Conservation (phyloP, 1,140 invertebrate species). For the Macrobrachium nipponense region DNA sequence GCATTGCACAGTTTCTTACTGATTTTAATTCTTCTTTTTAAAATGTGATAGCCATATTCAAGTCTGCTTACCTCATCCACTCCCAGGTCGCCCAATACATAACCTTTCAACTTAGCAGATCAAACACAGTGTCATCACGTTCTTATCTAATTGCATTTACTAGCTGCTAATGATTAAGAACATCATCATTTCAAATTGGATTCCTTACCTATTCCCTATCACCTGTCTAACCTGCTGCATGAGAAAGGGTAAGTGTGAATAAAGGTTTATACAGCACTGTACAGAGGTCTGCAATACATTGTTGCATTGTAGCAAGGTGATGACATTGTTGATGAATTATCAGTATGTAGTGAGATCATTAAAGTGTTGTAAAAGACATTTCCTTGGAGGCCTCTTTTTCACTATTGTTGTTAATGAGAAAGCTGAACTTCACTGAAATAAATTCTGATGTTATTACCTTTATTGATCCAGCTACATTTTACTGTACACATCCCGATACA, state of each 20-base stretch:
- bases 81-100: not conserved
- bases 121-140: conserved; percentile 46
- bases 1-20: no score
- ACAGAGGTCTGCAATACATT: conserved; percentile 23
- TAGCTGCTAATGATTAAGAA: not conserved
- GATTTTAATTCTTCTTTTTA: no score
- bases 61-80: conserved; percentile 1
- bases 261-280: conserved; percentile 17
- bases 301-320: conserved; percentile 39
- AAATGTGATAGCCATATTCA: conserved; percentile 13
- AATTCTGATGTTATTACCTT: conserved; percentile 19
- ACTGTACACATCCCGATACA: conserved; percentile 58
- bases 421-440: conserved; percentile 52
- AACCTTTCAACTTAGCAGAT: conserved; percentile 7
- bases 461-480: conserved; percentile 36
- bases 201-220: conserved; percentile 36
- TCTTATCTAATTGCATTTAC: conserved; percentile 41
- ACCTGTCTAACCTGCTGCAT: conserved; percentile 33
- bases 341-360: conserved; percentile 37
- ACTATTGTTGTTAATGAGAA: conserved; percentile 32
- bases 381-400: conserved; percentile 45
- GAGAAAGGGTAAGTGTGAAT: conserved; percentile 48
- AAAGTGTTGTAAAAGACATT: conserved; percentile 31
- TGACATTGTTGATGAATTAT: conserved; percentile 43
- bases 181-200: conserved; percentile 22